Conservation (phyloP, 64 coral and sea anemone species). For the Montipora efflorescens region DNA sequence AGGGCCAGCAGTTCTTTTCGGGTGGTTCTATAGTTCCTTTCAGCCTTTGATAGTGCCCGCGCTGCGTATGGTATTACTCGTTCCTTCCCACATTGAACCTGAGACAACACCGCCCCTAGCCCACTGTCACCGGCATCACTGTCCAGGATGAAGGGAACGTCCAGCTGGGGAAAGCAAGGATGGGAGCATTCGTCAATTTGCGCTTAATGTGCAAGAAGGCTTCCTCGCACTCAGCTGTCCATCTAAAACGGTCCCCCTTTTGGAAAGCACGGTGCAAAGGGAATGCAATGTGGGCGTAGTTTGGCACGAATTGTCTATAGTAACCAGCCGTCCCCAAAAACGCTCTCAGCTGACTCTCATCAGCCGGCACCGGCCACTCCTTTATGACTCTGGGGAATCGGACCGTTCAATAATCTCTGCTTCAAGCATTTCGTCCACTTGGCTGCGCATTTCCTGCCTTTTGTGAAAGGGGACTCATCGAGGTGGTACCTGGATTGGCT, state of each 20-base stretch:
- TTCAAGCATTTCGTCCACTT: not conserved
- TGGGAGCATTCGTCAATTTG: constrained; percentile 1
- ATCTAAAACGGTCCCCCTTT: constrained; percentile 8
- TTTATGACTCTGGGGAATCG: constrained; percentile 38
- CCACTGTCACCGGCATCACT: constrained; percentile 72
- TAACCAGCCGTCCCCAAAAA: too few species aligned
- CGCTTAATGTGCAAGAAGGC: constrained; percentile 19
- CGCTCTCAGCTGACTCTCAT: not conserved
- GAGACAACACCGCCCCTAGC: constrained; percentile 67
- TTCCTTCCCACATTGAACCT: constrained; percentile 36
- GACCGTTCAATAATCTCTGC: constrained; percentile 8
- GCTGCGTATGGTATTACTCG: constrained; percentile 47
- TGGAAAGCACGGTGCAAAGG: too few species aligned
- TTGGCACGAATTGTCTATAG: too few species aligned
- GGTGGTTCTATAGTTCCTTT: constrained; percentile 55
- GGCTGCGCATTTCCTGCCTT: not conserved
- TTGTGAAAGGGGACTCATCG: not conserved
- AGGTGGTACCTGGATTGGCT: not conserved
- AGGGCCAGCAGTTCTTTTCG: constrained; percentile 53
- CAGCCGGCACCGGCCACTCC: constrained; percentile 32
- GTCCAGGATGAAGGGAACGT: not conserved
- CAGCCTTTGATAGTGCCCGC: constrained; percentile 39
- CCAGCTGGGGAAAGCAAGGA: constrained; percentile 42
- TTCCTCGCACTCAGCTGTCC: constrained; percentile 51
- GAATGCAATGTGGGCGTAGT: too few species aligned